These are phyloP conservation scores for Drosophila arawakana DNA, from an alignment of 1,140 invertebrate species.

Conservation along the genomic window DNA sequence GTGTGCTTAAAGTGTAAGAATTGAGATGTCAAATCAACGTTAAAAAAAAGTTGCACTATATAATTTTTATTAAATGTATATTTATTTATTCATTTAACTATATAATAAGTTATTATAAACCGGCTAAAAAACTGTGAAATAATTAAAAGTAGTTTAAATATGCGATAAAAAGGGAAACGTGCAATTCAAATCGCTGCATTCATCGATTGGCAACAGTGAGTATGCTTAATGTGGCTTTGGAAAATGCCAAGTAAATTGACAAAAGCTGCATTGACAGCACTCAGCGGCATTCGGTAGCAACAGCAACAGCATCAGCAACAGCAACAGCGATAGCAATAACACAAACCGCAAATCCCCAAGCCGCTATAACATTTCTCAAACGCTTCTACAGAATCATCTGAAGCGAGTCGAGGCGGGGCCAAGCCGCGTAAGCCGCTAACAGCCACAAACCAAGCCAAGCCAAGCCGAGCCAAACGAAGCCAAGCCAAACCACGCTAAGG, in stretches of 20 bases:
- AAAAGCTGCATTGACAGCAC: conserved; percentile 57
- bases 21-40: background rate
- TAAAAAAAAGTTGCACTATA: too few relatives aligned
- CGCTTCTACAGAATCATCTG: conserved; percentile 40
- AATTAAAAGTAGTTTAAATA: too few relatives aligned
- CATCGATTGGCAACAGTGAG: conserved; percentile 52
- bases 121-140: too few relatives aligned
- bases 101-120: too few relatives aligned
- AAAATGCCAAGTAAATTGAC: conserved; percentile 71
- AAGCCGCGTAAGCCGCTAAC: conserved; percentile 57
- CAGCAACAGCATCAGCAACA: background rate
- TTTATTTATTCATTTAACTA: too few relatives aligned
- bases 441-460: conserved; percentile 42
- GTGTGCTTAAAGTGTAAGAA: background rate
- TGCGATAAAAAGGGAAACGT: too few relatives aligned
- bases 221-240: conserved; percentile 70
- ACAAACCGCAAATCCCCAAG: conserved; percentile 75
- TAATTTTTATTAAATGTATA: too few relatives aligned
- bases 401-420: conserved; percentile 22
- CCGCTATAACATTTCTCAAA: conserved; percentile 79
- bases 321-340: conserved; percentile 49
- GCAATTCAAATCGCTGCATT: background rate
- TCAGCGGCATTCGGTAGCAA: conserved; percentile 49
- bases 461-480: conserved; percentile 35
- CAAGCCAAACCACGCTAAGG: conserved; percentile 52